phyloP scores from a whole-genome alignment of 1,140 invertebrate genomes.

The Stenopsyche tienmushanensis region DNA sequence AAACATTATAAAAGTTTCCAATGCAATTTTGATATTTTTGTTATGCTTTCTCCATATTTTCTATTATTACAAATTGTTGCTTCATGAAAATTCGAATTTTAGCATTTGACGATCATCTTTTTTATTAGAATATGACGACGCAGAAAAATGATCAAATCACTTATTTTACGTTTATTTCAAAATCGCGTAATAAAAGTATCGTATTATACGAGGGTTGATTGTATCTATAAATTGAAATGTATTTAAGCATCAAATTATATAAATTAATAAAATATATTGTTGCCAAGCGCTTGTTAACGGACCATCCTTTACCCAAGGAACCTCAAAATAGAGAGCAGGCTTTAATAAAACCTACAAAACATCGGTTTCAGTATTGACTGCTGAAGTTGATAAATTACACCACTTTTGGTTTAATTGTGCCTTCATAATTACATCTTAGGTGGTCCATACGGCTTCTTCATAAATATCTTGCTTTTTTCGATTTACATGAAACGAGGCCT shows the following conservation, averaged over 20 bases:
- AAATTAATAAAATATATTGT: not conserved
- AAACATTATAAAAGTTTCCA: too few relatives aligned
- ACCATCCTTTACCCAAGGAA: not conserved
- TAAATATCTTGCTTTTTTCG: not conserved
- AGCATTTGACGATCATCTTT: too few relatives aligned
- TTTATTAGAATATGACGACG: too few relatives aligned
- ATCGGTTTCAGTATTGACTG: slow-evolving; percentile 9
- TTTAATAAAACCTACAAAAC: slow-evolving; percentile 10
- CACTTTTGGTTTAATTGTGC: slow-evolving; percentile 7
- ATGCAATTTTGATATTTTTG: too few relatives aligned
- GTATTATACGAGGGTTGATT: too few relatives aligned
- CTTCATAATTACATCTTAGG: not conserved
- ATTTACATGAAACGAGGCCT: not conserved
- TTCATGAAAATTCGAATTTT: too few relatives aligned
- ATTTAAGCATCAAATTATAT: slow-evolving; percentile 5
- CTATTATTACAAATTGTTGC: too few relatives aligned
- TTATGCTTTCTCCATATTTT: too few relatives aligned
- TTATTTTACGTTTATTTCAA: too few relatives aligned
- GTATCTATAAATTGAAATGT: not conserved
- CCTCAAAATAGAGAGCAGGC: slow-evolving; percentile 1
- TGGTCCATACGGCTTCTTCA: not conserved
- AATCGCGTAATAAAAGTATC: too few relatives aligned
- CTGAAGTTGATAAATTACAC: slow-evolving; percentile 16
- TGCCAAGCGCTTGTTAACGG: not conserved
- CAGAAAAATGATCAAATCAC: too few relatives aligned